These are phyloP conservation scores for Gnathonemus longibarbis DNA, from an alignment of 2,113 vertebrate species.

Conservation along the genomic window DNA sequence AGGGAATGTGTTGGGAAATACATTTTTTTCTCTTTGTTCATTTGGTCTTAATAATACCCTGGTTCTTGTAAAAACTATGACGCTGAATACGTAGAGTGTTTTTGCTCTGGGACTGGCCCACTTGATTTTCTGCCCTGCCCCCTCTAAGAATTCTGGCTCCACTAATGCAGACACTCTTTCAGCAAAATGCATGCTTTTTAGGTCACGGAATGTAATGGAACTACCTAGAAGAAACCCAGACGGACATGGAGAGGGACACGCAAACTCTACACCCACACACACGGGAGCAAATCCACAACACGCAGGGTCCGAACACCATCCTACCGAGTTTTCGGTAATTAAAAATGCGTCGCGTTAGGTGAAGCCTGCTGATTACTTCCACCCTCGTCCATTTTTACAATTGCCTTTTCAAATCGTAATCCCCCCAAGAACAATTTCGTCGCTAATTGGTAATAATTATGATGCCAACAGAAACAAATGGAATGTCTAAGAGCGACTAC, in stretches of 20 bases:
- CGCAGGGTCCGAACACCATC: not conserved
- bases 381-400: not conserved
- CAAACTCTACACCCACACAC: not conserved
- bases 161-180: not conserved
- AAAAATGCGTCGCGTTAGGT: not conserved
- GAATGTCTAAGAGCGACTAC: not conserved
- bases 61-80: not conserved
- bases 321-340: not conserved
- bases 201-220: not conserved
- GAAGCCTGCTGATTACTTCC: not conserved
- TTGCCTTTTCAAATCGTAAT: not conserved
- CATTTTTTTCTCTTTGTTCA: not conserved
- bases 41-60: not conserved
- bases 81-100: not conserved
- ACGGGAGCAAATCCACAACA: not conserved
- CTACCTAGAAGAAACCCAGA: not conserved
- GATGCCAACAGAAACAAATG: not conserved
- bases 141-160: not conserved
- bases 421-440: not conserved
- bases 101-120: not conserved
- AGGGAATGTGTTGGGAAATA: not conserved
- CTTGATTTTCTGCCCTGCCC: not conserved
- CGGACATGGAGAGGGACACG: not conserved
- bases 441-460: not conserved
- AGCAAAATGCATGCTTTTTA: not conserved